Percentiles rank a stretch among this genome's conserved stretches.
These are phyloP conservation scores for Argya squamiceps DNA, from an alignment of 2,797 vertebrate species.

Conservation along the genomic window DNA sequence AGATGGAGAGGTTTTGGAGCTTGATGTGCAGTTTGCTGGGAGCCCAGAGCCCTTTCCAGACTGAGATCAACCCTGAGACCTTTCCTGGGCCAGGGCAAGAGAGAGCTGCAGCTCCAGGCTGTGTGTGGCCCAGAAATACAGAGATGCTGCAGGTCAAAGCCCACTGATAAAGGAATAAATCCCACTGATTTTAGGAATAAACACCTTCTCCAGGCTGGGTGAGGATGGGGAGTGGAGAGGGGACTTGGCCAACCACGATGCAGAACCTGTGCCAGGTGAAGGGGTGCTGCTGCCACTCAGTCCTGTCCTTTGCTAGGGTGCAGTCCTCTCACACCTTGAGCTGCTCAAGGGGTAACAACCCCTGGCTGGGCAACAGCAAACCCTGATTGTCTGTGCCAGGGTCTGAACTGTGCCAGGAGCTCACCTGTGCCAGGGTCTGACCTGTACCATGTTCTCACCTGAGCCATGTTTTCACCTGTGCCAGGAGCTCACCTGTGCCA, in stretches of 20 bases:
- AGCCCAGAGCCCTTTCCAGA: neutral
- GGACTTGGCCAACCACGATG: neutral
- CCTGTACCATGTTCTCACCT: neutral
- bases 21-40: neutral
- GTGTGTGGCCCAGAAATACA: neutral
- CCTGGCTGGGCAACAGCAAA: neutral
- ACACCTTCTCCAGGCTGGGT: neutral
- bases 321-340: neutral
- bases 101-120: neutral
- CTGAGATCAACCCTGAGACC: neutral
- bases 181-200: neutral
- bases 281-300: neutral
- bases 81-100: neutral
- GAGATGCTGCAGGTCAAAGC: neutral
- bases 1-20: neutral
- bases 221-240: neutral
- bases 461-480: fast-evolving
- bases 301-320: neutral
- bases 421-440: fast-evolving
- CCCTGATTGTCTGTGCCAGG: neutral
- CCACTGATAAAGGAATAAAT: neutral
- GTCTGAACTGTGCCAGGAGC: neutral
- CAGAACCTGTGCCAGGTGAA: fast-evolving
- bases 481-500: neutral
- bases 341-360: neutral